These are phyloP conservation scores for Sinotaia quadrata DNA, from an alignment of 2,888 invertebrate genomes.

Conservation along the genomic window DNA sequence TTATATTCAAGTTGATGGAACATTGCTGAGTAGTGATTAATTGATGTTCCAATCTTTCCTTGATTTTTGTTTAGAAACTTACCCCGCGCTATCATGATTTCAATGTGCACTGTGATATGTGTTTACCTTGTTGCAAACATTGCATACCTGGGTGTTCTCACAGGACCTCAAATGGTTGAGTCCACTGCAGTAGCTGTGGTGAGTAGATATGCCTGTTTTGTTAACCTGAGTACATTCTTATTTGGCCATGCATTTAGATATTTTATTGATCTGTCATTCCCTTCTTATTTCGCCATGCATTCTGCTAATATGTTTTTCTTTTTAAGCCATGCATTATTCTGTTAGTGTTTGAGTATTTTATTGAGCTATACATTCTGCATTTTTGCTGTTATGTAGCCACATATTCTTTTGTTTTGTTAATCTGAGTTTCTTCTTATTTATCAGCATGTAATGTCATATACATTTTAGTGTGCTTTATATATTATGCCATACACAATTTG, in stretches of 20 bases:
- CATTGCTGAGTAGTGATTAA: neutral
- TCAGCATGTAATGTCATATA: too few relatives aligned
- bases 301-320: neutral
- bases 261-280: neutral
- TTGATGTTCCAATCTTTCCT: too few relatives aligned
- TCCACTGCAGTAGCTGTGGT: constrained; percentile 76
- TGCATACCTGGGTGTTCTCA: constrained; percentile 65
- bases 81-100: constrained; percentile 65
- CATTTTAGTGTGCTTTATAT: too few relatives aligned
- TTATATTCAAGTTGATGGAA: neutral
- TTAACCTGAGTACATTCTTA: too few relatives aligned
- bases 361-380: neutral
- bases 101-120: constrained; percentile 59
- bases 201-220: constrained; percentile 70
- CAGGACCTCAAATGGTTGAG: constrained; percentile 58
- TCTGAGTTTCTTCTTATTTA: too few relatives aligned
- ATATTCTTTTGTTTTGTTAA: too few relatives aligned
- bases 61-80: too few relatives aligned
- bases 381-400: too few relatives aligned
- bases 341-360: neutral
- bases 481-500: too few relatives aligned
- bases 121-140: constrained; percentile 65
- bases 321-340: neutral
- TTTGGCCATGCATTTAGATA: neutral
- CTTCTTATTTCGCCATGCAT: neutral